phyloP scores from a whole-genome alignment of 2,113 vertebrate genomes.

The Delphinapterus leucas region DNA sequence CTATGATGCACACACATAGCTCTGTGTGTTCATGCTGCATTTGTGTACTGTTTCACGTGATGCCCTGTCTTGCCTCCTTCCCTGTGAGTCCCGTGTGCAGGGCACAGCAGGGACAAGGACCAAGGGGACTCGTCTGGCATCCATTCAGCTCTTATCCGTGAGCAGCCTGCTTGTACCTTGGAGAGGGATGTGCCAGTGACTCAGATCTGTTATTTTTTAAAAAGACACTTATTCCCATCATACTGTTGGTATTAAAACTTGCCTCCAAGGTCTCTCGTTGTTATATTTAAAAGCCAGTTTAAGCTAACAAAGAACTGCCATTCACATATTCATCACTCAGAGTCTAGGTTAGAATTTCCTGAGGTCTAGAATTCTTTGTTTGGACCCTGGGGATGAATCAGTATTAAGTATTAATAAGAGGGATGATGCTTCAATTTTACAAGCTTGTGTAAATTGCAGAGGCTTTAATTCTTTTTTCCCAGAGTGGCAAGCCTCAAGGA shows the following conservation, averaged over 20 bases:
- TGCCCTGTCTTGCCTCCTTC: neutral
- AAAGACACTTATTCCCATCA: neutral
- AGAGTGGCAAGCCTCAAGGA: neutral
- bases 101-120: neutral
- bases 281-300: neutral
- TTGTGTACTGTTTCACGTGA: neutral
- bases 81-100: neutral
- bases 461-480: neutral
- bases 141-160: neutral
- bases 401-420: neutral
- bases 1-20: neutral
- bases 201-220: neutral
- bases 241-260: neutral
- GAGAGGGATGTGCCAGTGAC: neutral
- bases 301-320: neutral
- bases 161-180: neutral
- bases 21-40: neutral
- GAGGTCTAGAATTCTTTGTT: neutral
- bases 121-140: neutral
- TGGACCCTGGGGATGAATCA: neutral
- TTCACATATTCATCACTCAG: neutral
- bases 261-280: neutral
- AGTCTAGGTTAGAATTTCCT: neutral
- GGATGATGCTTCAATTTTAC: neutral
- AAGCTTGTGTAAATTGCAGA: neutral